Evolutionary conservation across 2,888 invertebrate species (phyloP).

Genomic region (Pachycephus smyrnensis): DNA sequence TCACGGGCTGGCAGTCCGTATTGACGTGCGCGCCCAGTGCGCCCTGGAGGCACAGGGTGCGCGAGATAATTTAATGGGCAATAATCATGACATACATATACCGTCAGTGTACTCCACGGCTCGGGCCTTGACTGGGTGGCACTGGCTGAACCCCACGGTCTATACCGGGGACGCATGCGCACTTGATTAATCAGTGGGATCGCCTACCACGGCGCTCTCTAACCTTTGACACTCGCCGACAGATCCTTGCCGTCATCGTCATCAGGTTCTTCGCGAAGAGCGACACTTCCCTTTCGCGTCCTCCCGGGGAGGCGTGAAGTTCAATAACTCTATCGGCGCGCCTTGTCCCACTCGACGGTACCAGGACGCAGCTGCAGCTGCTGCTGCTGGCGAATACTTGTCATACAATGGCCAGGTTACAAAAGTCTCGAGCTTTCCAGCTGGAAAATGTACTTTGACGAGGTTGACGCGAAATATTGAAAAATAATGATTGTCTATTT

Average conservation of each 20-base stretch:
- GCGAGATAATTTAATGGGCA: constrained; percentile 45
- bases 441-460: background rate
- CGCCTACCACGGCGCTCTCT: too few species aligned
- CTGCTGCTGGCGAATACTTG: background rate
- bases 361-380: too few species aligned
- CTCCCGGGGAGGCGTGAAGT: too few species aligned
- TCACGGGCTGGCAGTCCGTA: background rate
- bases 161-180: constrained; percentile 31
- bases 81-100: constrained; percentile 10
- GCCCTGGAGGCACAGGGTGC: background rate
- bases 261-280: too few species aligned
- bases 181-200: background rate
- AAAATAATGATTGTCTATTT: background rate
- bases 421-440: background rate
- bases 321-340: too few species aligned
- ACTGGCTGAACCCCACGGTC: constrained; percentile 25
- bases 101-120: constrained; percentile 20
- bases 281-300: too few species aligned
- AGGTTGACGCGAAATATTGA: background rate
- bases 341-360: too few species aligned
- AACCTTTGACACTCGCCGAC: too few species aligned
- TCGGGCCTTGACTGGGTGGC: constrained; percentile 24
- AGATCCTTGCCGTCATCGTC: too few species aligned
- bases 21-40: background rate
- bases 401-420: background rate